A percentile compares a stretch with the other conserved stretches of the same genome.
Evolutionary conservation across 53 echinoderm and acorn worm species (phyloP).

Genomic region (Apostichopus leukothele): DNA sequence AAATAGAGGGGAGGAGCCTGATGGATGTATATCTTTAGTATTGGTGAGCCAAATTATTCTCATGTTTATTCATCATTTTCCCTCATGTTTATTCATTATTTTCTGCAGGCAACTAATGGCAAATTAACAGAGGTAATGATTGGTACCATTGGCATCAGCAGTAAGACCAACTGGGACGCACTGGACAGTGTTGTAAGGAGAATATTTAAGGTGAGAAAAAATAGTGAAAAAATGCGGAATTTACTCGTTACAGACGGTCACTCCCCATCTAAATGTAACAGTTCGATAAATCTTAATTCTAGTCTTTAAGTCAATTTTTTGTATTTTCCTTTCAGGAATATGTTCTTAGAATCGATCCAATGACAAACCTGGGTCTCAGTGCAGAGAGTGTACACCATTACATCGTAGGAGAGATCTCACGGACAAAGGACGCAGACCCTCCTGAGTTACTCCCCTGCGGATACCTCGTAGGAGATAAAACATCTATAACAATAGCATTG

Average conservation of each 20-base stretch:
- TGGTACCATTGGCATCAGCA: slow-evolving; percentile 97
- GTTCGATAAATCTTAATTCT: too few species aligned
- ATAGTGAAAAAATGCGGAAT: too few species aligned
- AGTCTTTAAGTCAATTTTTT: too few species aligned
- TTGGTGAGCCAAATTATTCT: too few species aligned
- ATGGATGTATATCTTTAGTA: too few species aligned
- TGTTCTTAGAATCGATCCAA: slow-evolving; percentile 96
- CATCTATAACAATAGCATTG: slow-evolving; percentile 84
- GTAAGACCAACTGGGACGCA: slow-evolving; percentile 98
- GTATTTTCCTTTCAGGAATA: slow-evolving; percentile 70
- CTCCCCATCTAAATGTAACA: too few species aligned
- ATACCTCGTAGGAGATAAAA: slow-evolving; percentile 94
- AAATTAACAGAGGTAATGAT: slow-evolving; percentile 79
- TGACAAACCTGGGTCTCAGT: slow-evolving; percentile 94
- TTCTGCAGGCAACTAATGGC: slow-evolving; percentile 45
- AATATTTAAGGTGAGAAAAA: slow-evolving; percentile 91
- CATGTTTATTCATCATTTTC: too few species aligned
- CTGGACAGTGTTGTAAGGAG: slow-evolving; percentile 97
- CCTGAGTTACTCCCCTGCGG: slow-evolving; percentile 96
- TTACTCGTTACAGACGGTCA: too few species aligned
- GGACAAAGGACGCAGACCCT: slow-evolving; percentile 89
- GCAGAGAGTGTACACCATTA: slow-evolving; percentile 91
- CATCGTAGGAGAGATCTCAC: slow-evolving; percentile 87
- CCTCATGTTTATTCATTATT: not conserved
- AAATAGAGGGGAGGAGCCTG: too few species aligned